Base-by-base conservation (phyloP, 1,140 invertebrate species). In the Acromyrmex charruanus region DNA sequence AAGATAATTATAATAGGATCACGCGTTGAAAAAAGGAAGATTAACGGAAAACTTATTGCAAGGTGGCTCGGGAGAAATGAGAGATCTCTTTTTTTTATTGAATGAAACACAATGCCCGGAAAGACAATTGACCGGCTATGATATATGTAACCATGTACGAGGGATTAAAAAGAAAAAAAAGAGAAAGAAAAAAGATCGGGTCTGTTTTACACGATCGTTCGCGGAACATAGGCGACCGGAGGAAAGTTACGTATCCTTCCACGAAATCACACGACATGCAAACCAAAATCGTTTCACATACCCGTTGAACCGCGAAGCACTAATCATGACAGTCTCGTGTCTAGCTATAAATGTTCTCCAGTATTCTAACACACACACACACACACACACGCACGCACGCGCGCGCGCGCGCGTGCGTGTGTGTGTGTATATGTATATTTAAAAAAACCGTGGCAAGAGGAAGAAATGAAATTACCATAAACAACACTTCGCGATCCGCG, bases 201-300 rank as follows among this genome's bases (percentile, higher is more conserved):
- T 49, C 16, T 59, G 61, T 87, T 21, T 21, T 81, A 28, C 12
- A 28, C 39, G 49, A 85, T 77, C 44, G 55, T 31, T 77, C 53
- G 61, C 25, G 61, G 31, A 49, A 87, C 35, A 58, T 59, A 80
- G 63, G 18, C 21, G 58, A 16, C 44, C 55, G 74, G 68, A 86
- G 51, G 25, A 63, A 88, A 90, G n/a, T 82, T 77, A 44, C 9
- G 28, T 80, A 86, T 89, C 81, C 86, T 91, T 91, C 92, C 89
- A 89, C 35, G 92, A 82, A 85, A 92, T 88, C 92, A 89, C 39
- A 82, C 88, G 90, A 84, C 88, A 92, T 92, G 86, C 89, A 91
- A 87, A 9, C 85, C 86, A 75, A 9, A 61, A 82, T 79, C 61
- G 85, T 85, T 80, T 88, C 71, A 31, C 80, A 66, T 90, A 69